A percentile compares a stretch with the other conserved stretches of the same genome.
These are phyloP conservation scores for Albula goreensis DNA, from an alignment of 2,113 vertebrate genomes.

Conservation along the genomic window DNA sequence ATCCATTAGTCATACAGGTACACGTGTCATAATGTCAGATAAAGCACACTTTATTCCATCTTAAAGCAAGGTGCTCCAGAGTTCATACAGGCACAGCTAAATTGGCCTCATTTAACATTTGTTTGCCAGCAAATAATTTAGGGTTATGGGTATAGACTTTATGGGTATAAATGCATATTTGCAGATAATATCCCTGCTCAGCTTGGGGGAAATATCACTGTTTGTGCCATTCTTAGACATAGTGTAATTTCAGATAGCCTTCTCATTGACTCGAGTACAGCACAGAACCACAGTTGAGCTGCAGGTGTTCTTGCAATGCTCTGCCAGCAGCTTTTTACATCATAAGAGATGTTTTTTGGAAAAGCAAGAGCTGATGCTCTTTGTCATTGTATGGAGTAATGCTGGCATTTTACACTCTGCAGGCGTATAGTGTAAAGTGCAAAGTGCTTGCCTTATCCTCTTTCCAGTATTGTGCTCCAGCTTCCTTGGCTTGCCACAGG, in stretches of 20 bases:
- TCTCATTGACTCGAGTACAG: neutral
- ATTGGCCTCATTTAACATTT: too few species aligned
- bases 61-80: too few species aligned
- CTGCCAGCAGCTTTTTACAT: neutral
- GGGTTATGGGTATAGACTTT: too few species aligned
- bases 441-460: neutral
- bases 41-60: too few species aligned
- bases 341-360: neutral
- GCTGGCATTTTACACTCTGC: neutral
- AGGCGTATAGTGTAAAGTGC: neutral
- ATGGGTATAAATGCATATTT: too few species aligned
- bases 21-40: too few species aligned
- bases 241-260: neutral
- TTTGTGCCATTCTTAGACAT: neutral
- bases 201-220: too few species aligned
- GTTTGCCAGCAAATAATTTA: too few species aligned
- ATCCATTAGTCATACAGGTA: too few species aligned
- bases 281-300: neutral
- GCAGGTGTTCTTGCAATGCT: neutral
- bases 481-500: neutral
- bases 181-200: too few species aligned
- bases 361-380: neutral
- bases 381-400: neutral
- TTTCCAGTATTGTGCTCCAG: neutral
- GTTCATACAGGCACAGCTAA: too few species aligned